Evolutionary conservation across 2,888 invertebrate genomes (phyloP).

Genomic region (Hipparchia sbordonii): DNA sequence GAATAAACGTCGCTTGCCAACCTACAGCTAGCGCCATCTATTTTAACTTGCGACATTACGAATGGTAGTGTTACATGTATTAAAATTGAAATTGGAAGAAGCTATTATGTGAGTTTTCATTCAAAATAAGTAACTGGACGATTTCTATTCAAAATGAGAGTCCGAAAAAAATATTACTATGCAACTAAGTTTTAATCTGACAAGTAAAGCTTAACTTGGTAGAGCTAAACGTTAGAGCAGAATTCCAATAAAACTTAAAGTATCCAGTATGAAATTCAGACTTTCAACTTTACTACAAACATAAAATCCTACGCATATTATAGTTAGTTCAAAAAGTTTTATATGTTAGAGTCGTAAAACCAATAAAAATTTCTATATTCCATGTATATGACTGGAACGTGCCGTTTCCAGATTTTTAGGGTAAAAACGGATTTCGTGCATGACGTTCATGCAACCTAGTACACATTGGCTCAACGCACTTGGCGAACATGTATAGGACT

Average conservation of each 20-base stretch:
- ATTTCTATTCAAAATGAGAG: too few relatives aligned
- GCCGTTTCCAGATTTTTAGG: slow-evolving; percentile 33
- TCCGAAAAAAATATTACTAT: too few relatives aligned
- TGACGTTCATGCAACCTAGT: slow-evolving; percentile 20
- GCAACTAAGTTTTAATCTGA: too few relatives aligned
- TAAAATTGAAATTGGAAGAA: too few relatives aligned
- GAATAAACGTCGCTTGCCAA: too few relatives aligned
- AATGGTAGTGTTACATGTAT: too few relatives aligned
- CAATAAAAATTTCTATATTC: slow-evolving; percentile 26
- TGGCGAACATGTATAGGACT: too few relatives aligned
- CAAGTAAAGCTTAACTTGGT: neutral
- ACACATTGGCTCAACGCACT: too few relatives aligned
- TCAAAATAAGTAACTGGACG: too few relatives aligned
- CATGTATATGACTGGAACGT: slow-evolving; percentile 16
- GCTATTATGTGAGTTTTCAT: too few relatives aligned
- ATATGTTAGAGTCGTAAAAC: slow-evolving; percentile 9
- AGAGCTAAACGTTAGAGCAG: neutral
- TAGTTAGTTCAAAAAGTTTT: slow-evolving; percentile 12
- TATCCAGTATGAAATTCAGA: slow-evolving; percentile 8
- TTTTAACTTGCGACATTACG: too few relatives aligned
- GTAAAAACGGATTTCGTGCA: slow-evolving; percentile 28
- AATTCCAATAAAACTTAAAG: slow-evolving; percentile 8
- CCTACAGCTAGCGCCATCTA: too few relatives aligned
- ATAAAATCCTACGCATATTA: slow-evolving; percentile 10
- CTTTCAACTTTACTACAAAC: slow-evolving; percentile 12